Percentiles rank a stretch among this genome's conserved stretches.
Evolutionary conservation across 2,797 vertebrate species (phyloP).

Genomic region (Gambelia wislizenii): DNA sequence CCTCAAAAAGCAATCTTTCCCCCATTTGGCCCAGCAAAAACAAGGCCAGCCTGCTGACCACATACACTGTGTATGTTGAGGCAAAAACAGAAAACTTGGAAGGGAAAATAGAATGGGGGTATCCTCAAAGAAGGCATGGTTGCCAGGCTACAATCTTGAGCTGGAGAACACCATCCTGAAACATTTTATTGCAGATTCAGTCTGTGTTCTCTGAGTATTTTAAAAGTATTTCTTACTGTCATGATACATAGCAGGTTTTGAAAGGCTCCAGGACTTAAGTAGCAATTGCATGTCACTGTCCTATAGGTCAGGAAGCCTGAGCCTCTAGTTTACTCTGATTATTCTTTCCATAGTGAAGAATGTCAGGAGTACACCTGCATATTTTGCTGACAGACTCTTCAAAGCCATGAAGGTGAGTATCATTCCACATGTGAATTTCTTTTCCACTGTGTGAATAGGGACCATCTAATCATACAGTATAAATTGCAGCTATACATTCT

Average conservation of each 20-base stretch:
- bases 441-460: neutral
- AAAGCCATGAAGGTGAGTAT: conserved; percentile 95
- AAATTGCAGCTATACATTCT: neutral
- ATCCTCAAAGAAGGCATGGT: neutral
- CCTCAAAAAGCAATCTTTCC: neutral
- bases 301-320: neutral
- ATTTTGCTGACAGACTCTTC: conserved; percentile 92
- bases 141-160: neutral
- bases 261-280: neutral
- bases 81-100: neutral
- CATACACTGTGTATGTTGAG: neutral
- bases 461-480: neutral
- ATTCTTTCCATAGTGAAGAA: conserved; percentile 85
- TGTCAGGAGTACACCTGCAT: conserved; percentile 89
- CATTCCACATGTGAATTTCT: neutral
- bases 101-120: too few species aligned
- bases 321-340: neutral
- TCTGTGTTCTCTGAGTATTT: neutral
- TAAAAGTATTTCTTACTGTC: neutral
- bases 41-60: neutral
- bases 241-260: neutral
- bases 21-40: neutral
- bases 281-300: neutral
- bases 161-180: neutral
- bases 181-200: neutral